Base-by-base conservation (phyloP, 2,113 vertebrate species). In the Stigmatopora nigra region DNA sequence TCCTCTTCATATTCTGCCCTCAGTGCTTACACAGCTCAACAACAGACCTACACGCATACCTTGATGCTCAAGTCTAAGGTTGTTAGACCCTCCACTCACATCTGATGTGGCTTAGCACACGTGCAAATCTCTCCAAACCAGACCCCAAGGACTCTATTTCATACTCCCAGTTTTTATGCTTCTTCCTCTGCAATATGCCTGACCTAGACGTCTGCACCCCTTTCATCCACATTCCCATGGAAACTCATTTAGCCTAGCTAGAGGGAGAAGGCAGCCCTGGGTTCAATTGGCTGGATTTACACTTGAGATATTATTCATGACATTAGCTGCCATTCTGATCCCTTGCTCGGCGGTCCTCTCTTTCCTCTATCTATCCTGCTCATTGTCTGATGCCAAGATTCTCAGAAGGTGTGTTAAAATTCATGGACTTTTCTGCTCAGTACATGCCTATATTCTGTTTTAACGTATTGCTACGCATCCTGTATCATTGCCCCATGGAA, bases 271-370 rank as follows among this genome's bases (percentile, higher is more conserved):
- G 79, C 83, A 86, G 81, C 82, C 81, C 82, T 67, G 70, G 85
- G 86, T 87, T 89, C 84, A 88, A 89, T 88, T 88, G 86, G 87
- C 81, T 86, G 82, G 84, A 87, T 89, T 89, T 89, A 88, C 84
- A 88, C 87, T 86, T 85, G 83, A 87, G 85, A 89, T 89, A 88
- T 88, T 89, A 89, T 89, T 89, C 88, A 86, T 88, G 87, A 88
- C 86, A 88, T 88, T 88, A 88, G 85, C 82, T 83, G 82, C 84
- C 81, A 84, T 81, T 81, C 87, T 85, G 85, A 86, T 86, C 85
- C 86, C 78, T 79, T 78, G 75, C 84, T 82, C 70, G 64, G 67
- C 71, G 78, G 73, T 72, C 80, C 76, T 70, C 79, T 64, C 73
- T 72, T 60, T 67, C 65, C 72, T 52, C 58, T 44, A 44, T 60